A percentile compares a stretch with the other conserved stretches of the same genome.
Evolutionary conservation across 2,113 vertebrate genomes (phyloP).

Genomic region (Sylvilagus bachmani): DNA sequence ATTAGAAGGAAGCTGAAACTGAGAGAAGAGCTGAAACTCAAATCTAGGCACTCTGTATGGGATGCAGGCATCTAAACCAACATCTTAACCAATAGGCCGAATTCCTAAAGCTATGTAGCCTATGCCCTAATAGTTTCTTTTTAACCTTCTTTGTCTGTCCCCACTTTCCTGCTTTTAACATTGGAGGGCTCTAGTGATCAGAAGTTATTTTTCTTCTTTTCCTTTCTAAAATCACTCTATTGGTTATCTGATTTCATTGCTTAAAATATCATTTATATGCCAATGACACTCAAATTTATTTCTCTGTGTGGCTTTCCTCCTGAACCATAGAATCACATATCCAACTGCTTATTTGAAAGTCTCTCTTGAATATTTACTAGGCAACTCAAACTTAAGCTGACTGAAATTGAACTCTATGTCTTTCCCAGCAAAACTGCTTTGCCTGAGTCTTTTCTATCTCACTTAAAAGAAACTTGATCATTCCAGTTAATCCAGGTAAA

Average conservation of each 20-base stretch:
- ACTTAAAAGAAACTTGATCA: constrained; percentile 25
- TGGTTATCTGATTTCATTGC: neutral
- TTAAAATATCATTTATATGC: neutral
- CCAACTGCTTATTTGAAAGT: neutral
- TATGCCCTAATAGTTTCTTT: neutral
- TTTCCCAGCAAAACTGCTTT: neutral
- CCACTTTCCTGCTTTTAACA: neutral
- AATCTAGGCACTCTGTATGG: no score
- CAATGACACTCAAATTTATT: neutral
- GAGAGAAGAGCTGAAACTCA: no score
- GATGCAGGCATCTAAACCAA: no score
- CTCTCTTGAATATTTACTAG: neutral
- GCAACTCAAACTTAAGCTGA: constrained; percentile 24
- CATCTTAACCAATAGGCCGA: no score
- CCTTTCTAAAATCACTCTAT: neutral
- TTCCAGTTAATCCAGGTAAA: neutral
- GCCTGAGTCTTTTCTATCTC: neutral
- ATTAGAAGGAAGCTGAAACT: no score
- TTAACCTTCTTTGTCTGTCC: neutral
- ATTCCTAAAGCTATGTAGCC: no score
- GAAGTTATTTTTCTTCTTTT: neutral
- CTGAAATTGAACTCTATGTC: neutral
- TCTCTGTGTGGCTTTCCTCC: neutral
- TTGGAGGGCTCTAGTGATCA: neutral
- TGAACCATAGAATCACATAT: neutral